phyloP scores from a whole-genome alignment of 2,797 vertebrate genomes.

The Myotis daubentonii region DNA sequence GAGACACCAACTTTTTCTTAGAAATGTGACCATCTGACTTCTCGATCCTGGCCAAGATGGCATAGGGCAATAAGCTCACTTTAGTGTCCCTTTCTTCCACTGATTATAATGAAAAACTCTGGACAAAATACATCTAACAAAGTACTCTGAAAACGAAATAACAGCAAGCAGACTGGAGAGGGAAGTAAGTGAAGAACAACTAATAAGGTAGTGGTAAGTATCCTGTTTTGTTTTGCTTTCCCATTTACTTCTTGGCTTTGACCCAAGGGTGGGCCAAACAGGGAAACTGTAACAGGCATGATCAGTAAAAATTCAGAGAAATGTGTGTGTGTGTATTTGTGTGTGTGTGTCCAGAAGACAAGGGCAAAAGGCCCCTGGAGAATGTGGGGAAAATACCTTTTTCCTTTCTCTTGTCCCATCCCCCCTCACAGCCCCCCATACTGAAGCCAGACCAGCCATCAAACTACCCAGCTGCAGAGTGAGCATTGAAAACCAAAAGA shows the following conservation, averaged over 20 bases:
- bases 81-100: not conserved
- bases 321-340: too few relatives aligned
- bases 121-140: not conserved
- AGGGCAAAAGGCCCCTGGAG: not conserved
- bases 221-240: not conserved
- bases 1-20: too few relatives aligned
- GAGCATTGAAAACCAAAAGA: not conserved
- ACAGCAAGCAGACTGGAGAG: not conserved
- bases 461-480: not conserved
- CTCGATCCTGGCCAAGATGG: not conserved
- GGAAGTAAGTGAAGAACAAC: not conserved
- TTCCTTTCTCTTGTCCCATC: not conserved
- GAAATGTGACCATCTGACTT: not conserved
- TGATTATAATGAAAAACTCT: not conserved
- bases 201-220: not conserved
- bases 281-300: not conserved
- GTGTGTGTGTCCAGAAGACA: not conserved
- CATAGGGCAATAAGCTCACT: not conserved
- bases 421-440: not conserved
- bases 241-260: constrained; percentile 30
- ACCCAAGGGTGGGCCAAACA: not conserved
- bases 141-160: not conserved
- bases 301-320: not conserved
- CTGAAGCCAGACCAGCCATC: not conserved
- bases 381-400: not conserved